Evolutionary conservation across 2,888 invertebrate species (phyloP).

Genomic region (Polydrusus tereticollis): DNA sequence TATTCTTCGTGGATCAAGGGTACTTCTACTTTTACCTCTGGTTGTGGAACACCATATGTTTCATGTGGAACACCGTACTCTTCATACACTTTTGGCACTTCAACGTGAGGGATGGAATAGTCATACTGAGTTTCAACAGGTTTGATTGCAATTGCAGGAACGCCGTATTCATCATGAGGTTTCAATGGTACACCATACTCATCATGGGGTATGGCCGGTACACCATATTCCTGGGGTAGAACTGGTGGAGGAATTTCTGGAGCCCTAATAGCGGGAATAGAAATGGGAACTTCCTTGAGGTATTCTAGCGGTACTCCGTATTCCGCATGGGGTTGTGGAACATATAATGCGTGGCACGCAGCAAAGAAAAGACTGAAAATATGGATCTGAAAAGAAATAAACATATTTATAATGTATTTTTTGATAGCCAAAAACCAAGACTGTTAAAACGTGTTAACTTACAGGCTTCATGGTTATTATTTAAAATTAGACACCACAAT

Average conservation of each 20-base stretch:
- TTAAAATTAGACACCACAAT: slow-evolving; percentile 1
- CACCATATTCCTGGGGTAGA: slow-evolving; percentile 7
- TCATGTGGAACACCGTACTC: slow-evolving; percentile 22
- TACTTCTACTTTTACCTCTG: too few relatives aligned
- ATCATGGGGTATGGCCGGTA: not conserved
- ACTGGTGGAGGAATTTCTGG: slow-evolving; percentile 5
- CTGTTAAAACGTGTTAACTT: not conserved
- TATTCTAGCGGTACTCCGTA: slow-evolving; percentile 31
- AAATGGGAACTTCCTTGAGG: not conserved
- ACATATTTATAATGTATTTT: not conserved
- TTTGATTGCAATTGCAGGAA: not conserved
- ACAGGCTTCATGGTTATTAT: slow-evolving; percentile 1
- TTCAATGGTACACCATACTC: not conserved
- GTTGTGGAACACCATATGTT: not conserved
- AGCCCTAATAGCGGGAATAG: not conserved
- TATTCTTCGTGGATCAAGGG: not conserved
- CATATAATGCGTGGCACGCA: not conserved
- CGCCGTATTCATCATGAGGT: slow-evolving; percentile 4
- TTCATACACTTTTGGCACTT: slow-evolving; percentile 8
- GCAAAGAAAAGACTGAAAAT: not conserved
- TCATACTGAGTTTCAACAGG: slow-evolving; percentile 31
- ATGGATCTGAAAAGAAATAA: slow-evolving; percentile 8
- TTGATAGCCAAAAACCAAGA: not conserved
- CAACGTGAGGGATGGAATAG: slow-evolving; percentile 32
- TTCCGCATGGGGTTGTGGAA: slow-evolving; percentile 21